A percentile compares a stretch with the other conserved stretches of the same genome.
These are phyloP conservation scores for Brachyptera putata DNA, from an alignment of 2,888 invertebrate species.

Conservation along the genomic window DNA sequence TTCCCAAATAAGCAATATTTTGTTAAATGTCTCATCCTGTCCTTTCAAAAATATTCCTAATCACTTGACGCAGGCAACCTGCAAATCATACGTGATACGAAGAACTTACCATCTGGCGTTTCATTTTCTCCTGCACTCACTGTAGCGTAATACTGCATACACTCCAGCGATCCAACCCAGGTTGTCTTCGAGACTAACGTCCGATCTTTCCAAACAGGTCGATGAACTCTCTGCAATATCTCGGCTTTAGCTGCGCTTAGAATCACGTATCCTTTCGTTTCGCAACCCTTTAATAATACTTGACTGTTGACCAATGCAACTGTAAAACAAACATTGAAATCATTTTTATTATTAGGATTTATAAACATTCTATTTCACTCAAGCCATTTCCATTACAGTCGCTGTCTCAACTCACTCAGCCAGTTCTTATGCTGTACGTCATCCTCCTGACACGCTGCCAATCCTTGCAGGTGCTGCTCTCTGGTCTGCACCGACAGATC, in stretches of 20 bases:
- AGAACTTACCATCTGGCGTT: conserved; percentile 54
- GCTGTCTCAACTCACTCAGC: conserved; percentile 74
- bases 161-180: conserved; percentile 91
- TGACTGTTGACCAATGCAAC: conserved; percentile 91
- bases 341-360: no score
- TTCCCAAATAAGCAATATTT: no score
- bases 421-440: conserved; percentile 92
- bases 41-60: no score
- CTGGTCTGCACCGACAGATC: conserved; percentile 74
- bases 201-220: conserved; percentile 83
- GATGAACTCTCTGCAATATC: conserved; percentile 82
- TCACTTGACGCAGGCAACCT: no score
- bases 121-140: conserved; percentile 78
- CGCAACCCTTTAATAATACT: conserved; percentile 91
- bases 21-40: no score
- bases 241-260: conserved; percentile 95
- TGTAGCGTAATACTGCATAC: conserved; percentile 99
- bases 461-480: conserved; percentile 75
- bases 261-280: conserved; percentile 95
- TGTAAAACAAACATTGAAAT: conserved; percentile 42
- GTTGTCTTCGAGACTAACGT: conserved; percentile 90
- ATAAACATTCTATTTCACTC: no score
- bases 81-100: no score
- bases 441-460: conserved; percentile 82
- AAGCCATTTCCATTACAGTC: no score